A percentile compares a stretch with the other conserved stretches of the same genome.
phyloP scores from a whole-genome alignment of 2,888 invertebrate genomes.

The Drosophila acutilabella region DNA sequence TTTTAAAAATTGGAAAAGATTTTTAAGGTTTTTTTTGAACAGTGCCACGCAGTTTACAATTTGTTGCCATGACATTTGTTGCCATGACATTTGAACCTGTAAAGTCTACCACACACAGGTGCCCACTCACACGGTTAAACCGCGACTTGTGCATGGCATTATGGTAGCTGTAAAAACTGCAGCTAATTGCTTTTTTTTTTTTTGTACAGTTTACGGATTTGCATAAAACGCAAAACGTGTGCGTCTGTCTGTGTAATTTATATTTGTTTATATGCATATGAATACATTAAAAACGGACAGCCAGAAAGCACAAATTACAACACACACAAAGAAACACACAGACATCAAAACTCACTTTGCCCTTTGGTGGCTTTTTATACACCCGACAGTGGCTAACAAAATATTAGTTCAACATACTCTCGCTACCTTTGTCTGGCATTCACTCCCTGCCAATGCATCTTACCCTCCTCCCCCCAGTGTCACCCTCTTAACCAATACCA shows the following conservation, averaged over 20 bases:
- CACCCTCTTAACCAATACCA: rapidly evolving
- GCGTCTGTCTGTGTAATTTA: conserved; percentile 64
- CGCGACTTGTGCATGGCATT: conserved; percentile 8
- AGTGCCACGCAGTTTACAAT: conserved; percentile 5
- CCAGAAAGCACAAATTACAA: conserved; percentile 41
- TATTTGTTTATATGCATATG: conserved; percentile 78
- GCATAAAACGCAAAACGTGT: conserved; percentile 63
- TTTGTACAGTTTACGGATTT: conserved; percentile 70
- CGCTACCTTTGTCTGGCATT: conserved; percentile 8
- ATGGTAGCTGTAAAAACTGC: conserved; percentile 66
- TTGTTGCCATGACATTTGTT: conserved; percentile 42
- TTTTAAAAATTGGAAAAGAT: not conserved
- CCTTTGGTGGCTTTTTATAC: conserved; percentile 60
- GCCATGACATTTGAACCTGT: conserved; percentile 51
- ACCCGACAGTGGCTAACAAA: conserved; percentile 51
- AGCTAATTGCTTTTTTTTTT: conserved; percentile 73
- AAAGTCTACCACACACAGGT: conserved; percentile 27
- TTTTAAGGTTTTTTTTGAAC: not conserved
- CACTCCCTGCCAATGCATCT: not conserved
- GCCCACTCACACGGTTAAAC: conserved; percentile 2
- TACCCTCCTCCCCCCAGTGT: not conserved
- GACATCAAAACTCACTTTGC: conserved; percentile 6
- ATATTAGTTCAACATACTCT: conserved; percentile 32
- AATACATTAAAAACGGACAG: conserved; percentile 63
- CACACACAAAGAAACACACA: conserved; percentile 9